Conservation (phyloP, 1,140 invertebrate genomes). For the Drosophila pectinifera region DNA sequence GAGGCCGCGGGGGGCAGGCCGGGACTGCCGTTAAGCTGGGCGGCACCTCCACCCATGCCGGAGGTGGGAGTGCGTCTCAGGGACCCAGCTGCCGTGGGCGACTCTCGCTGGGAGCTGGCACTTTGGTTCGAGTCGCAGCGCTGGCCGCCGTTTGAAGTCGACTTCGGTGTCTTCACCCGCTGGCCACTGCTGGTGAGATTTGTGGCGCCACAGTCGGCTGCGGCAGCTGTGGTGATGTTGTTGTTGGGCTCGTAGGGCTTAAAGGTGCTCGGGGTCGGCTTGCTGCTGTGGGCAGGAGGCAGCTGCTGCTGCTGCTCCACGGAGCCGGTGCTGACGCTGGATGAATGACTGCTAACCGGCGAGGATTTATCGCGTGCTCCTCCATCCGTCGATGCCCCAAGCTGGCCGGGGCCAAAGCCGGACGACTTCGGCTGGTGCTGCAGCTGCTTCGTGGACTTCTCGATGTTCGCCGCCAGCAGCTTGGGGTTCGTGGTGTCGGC, state of each 20-base stretch:
- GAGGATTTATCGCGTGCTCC: conserved; percentile 87
- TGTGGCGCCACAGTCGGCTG: conserved; percentile 71
- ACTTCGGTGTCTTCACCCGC: conserved; percentile 74
- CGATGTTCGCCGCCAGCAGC: conserved; percentile 89
- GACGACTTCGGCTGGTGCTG: conserved; percentile 59
- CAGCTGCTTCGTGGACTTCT: conserved; percentile 87
- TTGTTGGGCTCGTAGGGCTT: conserved; percentile 89
- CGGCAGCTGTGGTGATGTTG: conserved; percentile 71
- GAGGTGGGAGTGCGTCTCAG: conserved; percentile 66
- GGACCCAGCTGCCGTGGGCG: conserved; percentile 55
- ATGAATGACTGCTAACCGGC: conserved; percentile 84
- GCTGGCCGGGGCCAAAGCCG: conserved; percentile 31
- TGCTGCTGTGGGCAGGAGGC: conserved; percentile 66
- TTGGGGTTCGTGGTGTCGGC: conserved; percentile 92
- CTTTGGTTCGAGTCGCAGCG: conserved; percentile 85
- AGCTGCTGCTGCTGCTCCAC: conserved; percentile 83
- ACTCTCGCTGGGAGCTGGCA: conserved; percentile 83
- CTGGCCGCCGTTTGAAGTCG: conserved; percentile 65
- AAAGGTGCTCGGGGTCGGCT: conserved; percentile 85
- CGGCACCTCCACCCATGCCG: conserved; percentile 7
- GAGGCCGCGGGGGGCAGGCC: conserved; percentile 52
- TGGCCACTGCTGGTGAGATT: conserved; percentile 74
- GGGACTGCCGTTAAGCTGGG: conserved; percentile 72
- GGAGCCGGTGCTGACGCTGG: conserved; percentile 79
- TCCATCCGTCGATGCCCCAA: conserved; percentile 51